Evolutionary conservation across 2,797 vertebrate genomes (phyloP), one percentile per base, ranked within the genome.

Genomic region (Paedocypris micromegethes): DNA sequence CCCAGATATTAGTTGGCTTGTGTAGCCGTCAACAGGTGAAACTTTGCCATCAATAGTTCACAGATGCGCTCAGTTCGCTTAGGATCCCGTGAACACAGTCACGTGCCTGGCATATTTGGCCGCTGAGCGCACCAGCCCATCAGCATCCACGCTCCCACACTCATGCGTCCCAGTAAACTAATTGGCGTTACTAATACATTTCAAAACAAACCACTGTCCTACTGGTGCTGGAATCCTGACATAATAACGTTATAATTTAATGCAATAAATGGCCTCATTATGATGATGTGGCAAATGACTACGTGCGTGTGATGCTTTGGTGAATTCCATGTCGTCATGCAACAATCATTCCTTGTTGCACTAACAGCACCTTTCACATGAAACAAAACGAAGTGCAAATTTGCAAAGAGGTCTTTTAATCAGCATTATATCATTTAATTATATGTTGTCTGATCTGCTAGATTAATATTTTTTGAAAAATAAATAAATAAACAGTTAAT

Each of bases 171-270:
- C 82, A 89, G 82, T 88, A 89, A 90, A 88, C 84, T 89, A 90
- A 89, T 89, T 90, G 88, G 83, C 86, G 86, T 90, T 83, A 90
- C 86, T 88, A 91, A 90, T 89, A 83, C 86, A 84, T 86, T 84
- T 83, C 84, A 82, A 85, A 84, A 88, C 86, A 84, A 87, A 86
- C 83, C 73, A 82, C 80, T 82, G 76, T 80, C 77, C 83, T 84
- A 84, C 79, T 85, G 80, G 79, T 84, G 84, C 80, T 81, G 83
- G 84, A 89, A 88, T 89, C 85, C 84, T 87, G 84, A 86, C 84
- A 83, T 81, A 86, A 85, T 77, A 81, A 86, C 85, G 85, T 76
- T 76, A 68, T 86, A 83, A 87, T 88, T 81, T 88, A 86, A 87
- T 88, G 87, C 84, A 86, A 87, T 86, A 80, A 85, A 81, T 78